Conservation (phyloP, 2,113 vertebrate genomes). For the Haemorhous mexicanus region DNA sequence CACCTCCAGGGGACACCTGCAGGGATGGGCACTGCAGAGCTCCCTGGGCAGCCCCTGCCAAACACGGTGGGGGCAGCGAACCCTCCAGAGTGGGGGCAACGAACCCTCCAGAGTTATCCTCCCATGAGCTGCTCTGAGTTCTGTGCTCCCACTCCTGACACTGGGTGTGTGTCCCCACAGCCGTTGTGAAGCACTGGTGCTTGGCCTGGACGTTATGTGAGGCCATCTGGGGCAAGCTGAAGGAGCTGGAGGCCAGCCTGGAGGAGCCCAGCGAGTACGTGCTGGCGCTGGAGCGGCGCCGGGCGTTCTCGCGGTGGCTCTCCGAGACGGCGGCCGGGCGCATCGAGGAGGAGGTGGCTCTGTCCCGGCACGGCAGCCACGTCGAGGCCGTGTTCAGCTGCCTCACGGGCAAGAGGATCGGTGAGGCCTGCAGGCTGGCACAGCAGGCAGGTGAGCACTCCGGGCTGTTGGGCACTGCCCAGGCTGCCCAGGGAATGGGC, state of each 20-base stretch:
- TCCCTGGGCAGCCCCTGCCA: background rate
- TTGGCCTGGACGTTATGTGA: slow-evolving; percentile 90
- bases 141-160: rapidly evolving
- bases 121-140: background rate
- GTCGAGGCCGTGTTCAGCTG: slow-evolving; percentile 90
- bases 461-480: background rate
- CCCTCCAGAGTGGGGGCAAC: background rate
- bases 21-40: background rate
- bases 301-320: slow-evolving; percentile 88
- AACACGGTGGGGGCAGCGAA: background rate
- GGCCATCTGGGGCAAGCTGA: slow-evolving; percentile 86
- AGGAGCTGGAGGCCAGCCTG: slow-evolving; percentile 70
- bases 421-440: slow-evolving; percentile 88
- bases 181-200: slow-evolving; percentile 74
- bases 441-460: slow-evolving; percentile 82
- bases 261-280: slow-evolving; percentile 74
- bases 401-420: slow-evolving; percentile 86
- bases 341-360: slow-evolving; percentile 83
- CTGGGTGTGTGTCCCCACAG: background rate
- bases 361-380: slow-evolving; percentile 62
- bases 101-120: background rate
- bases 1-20: background rate
- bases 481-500: background rate
- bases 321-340: slow-evolving; percentile 71
- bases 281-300: slow-evolving; percentile 82